Evolutionary conservation across 2,113 vertebrate species (phyloP).

Genomic region (Dasypus novemcinctus): DNA sequence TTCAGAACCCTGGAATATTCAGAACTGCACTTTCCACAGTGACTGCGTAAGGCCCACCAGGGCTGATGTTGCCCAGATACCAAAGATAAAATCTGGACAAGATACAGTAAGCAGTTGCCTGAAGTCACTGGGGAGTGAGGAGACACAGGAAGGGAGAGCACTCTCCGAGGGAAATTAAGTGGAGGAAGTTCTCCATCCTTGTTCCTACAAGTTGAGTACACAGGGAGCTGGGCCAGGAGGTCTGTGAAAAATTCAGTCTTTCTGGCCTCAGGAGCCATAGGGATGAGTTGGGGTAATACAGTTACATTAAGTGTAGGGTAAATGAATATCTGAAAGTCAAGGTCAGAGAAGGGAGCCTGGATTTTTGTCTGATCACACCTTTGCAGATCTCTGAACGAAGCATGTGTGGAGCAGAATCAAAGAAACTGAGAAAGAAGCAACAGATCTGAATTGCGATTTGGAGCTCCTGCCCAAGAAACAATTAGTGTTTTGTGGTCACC

Average conservation of each 20-base stretch:
- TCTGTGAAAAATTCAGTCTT: background rate
- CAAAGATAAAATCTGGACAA: background rate
- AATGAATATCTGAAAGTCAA: background rate
- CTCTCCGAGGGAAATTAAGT: background rate
- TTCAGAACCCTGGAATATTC: background rate
- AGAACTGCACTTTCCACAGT: background rate
- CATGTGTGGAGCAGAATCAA: background rate
- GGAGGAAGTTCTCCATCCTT: rapidly evolving
- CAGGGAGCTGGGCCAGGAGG: rapidly evolving
- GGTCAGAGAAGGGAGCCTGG: background rate
- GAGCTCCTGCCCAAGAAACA: background rate
- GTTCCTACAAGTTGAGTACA: background rate
- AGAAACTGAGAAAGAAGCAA: background rate
- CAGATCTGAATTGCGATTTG: rapidly evolving
- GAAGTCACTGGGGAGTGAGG: background rate
- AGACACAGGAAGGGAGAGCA: background rate
- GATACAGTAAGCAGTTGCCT: background rate
- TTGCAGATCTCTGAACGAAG: background rate
- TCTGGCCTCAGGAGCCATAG: background rate
- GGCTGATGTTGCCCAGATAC: background rate
- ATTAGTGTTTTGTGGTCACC: background rate
- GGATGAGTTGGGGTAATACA: background rate
- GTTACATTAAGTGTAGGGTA: background rate
- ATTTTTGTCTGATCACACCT: background rate
- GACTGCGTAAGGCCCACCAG: background rate